Evolutionary conservation across 2,797 vertebrate genomes (phyloP).

Genomic region (Hirundo rustica): DNA sequence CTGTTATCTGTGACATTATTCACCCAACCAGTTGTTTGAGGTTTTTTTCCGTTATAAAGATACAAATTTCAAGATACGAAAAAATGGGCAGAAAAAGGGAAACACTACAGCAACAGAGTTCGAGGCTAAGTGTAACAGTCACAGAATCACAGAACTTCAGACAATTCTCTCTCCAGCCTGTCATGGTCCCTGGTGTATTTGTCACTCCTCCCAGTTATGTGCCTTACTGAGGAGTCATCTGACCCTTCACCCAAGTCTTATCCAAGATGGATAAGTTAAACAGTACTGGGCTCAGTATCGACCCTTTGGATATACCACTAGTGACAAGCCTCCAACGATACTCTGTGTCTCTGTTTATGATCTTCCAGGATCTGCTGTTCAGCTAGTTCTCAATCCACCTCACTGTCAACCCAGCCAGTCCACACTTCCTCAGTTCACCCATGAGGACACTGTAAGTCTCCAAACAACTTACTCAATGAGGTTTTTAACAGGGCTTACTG

Average conservation of each 20-base stretch:
- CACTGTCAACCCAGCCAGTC: neutral
- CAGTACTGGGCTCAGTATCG: no score
- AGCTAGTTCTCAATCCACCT: neutral
- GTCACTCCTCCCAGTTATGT: neutral
- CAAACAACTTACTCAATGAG: rapidly evolving
- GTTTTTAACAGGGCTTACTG: neutral
- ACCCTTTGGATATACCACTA: no score
- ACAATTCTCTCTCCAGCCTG: neutral
- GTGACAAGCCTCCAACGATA: neutral
- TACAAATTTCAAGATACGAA: neutral
- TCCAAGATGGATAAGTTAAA: neutral
- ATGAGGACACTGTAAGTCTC: neutral
- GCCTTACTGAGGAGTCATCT: neutral
- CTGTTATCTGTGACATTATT: neutral
- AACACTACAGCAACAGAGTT: neutral
- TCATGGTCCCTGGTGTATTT: neutral
- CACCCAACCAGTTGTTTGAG: rapidly evolving
- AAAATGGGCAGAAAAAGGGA: neutral
- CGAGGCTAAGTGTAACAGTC: neutral
- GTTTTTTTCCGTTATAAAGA: neutral
- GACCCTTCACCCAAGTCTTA: neutral
- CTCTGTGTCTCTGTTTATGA: neutral
- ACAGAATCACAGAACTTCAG: neutral
- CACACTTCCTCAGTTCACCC: neutral
- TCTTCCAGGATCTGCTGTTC: neutral